Evolutionary conservation across 2,797 vertebrate genomes (phyloP), one percentile per base, ranked within the genome.

Genomic region (Caiman crocodilus): DNA sequence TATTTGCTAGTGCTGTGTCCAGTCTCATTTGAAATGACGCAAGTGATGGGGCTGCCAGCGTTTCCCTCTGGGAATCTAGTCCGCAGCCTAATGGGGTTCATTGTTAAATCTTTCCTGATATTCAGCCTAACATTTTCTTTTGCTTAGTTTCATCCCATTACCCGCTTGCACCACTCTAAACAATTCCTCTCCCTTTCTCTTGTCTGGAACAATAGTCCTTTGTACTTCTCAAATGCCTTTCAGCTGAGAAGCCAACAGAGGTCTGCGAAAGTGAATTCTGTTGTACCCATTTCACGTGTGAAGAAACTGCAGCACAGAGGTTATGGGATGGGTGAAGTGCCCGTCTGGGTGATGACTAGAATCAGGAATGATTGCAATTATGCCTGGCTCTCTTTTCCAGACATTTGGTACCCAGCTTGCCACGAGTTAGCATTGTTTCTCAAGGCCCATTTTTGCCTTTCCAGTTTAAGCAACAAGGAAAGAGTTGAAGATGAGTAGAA

Each of bases 101-200:
- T 77, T 93, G 93, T 94, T 94, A 94, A 93, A 87, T 90, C 88
- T 95, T 97, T 96, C 94, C 94, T 95, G 92, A 96, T 94, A 94
- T 93, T 64, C 56, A 85, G 92, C 95, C 95, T 94, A 95, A 93
- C 94, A 94, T 94, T 92, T 95, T 85, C 92, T 64, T 91, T 90
- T 94, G 76, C 90, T 50, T 94, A 25, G 42, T 92, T 95, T 95
- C 87, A 50, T 95, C 83, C 91, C 89, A 93, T 93, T 95, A 94
- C 91, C 94, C 90, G 25, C 61, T 95, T 83, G 65, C 79, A 95
- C 89, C 91, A 95, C 76, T 71, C 81, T 96, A 74, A 81, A 57
- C 35, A 82, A 77, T 75, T 94, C 58, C 59, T 95, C 50, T 96
- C 50, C 56, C 57, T 90, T 30, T 79, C 91, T 21, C 65, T 87